Evolutionary conservation across 2,113 vertebrate genomes (phyloP), one percentile per base, ranked within the genome.

Genomic region (Zapornia atra): DNA sequence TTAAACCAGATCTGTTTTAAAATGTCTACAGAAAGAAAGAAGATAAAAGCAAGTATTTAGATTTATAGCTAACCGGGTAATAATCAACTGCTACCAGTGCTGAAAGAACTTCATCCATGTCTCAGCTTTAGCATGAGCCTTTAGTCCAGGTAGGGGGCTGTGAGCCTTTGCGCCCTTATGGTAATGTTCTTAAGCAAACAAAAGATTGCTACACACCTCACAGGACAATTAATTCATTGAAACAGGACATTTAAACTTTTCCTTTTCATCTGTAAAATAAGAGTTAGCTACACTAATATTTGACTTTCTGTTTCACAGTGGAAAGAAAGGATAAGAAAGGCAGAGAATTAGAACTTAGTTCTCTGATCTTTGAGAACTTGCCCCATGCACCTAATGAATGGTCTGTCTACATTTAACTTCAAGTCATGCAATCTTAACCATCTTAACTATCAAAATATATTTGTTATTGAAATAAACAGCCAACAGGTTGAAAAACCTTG

Each of bases 1-100:
- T 98, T 98, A 98, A 98, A 95, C 97, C 94, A 94, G 94, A 93
- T 96, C 61, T 94, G 86, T 90, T 98, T 98, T 97, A 91, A 97
- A 97, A 97, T 86, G 76, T 95, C 95, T 94, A 88, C 80, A 95
- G 89, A 97, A 93, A 91, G 88, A 82, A 85, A 92, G 84, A 79
- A 97, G 97, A 97, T 96, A 96, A 98, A 97, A 97, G 96, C 81
- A 89, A 96, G 95, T 78, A 94, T 88, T 92, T 81, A 94, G 94
- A 96, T 97, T 97, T 97, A 98, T 82, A 96, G 96, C 94, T 68
- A 88, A 92, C 94, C 7, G 6, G 97, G 96, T 98, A 98, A 98
- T 97, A 94, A 97, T 97, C 97, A 97, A 97, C 96, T 57, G 87
- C 92, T 92, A 71, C 94, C 63, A 94, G 54, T 71, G 92, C 91